Evolutionary conservation across 2,113 vertebrate species (phyloP).

Genomic region (Notarius lentiginosus): DNA sequence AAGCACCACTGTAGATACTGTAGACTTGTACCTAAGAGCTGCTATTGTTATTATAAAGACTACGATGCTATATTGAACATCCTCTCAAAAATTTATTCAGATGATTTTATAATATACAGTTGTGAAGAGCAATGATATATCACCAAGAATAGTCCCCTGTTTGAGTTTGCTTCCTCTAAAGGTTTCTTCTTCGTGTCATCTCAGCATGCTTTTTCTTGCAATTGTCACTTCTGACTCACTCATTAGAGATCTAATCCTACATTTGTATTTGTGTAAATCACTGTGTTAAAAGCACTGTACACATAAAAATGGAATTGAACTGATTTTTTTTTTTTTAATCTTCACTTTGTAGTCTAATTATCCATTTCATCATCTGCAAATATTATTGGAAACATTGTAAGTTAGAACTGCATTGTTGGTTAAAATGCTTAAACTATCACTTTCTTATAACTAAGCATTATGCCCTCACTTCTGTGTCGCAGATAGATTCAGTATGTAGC

Average conservation of each 20-base stretch:
- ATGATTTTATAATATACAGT: background rate
- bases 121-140: background rate
- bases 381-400: background rate
- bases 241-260: background rate
- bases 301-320: too few relatives aligned
- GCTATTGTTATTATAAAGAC: background rate
- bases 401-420: background rate
- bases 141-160: background rate
- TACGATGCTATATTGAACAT: background rate
- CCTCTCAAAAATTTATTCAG: background rate
- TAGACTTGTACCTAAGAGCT: background rate
- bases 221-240: background rate
- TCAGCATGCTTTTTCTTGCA: background rate
- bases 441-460: too few relatives aligned
- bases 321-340: too few relatives aligned
- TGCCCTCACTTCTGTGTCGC: background rate
- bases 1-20: too few relatives aligned
- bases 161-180: background rate
- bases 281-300: too few relatives aligned
- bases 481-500: background rate
- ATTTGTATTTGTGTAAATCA: background rate
- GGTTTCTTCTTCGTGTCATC: background rate
- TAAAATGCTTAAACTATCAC: background rate
- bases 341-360: too few relatives aligned
- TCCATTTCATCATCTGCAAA: background rate